Percentiles rank a stretch among this genome's conserved stretches.
phyloP scores from a whole-genome alignment of 2,888 invertebrate species.

The Trissonchulus sp. region DNA sequence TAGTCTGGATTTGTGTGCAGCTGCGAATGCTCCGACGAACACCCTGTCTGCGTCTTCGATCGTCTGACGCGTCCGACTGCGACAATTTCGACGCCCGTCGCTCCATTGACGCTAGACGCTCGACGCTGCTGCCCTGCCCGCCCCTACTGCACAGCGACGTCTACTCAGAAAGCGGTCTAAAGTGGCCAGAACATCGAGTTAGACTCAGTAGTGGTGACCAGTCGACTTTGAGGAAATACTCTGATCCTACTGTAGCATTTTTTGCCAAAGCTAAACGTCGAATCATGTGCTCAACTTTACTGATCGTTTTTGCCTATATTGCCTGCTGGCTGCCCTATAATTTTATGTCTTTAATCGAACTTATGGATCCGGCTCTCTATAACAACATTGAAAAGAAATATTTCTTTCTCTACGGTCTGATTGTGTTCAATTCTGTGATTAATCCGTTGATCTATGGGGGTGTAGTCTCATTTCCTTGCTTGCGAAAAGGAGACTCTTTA shows the following conservation, averaged over 20 bases:
- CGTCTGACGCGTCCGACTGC: background rate
- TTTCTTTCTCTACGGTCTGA: conserved; percentile 43
- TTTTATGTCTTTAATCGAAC: conserved; percentile 42
- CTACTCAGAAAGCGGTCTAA: conserved; percentile 1
- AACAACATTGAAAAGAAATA: conserved; percentile 16
- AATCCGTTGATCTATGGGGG: conserved; percentile 47
- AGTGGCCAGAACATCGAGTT: background rate
- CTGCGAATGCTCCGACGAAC: background rate
- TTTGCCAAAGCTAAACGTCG: conserved; percentile 15
- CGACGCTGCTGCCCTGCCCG: background rate
- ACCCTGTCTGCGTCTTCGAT: background rate
- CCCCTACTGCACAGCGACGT: background rate
- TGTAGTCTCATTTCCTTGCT: background rate
- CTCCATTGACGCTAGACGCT: background rate
- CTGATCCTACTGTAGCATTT: conserved; percentile 17
- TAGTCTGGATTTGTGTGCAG: background rate
- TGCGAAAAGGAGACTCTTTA: too few relatives aligned
- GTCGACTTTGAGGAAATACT: background rate
- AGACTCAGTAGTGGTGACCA: conserved; percentile 5
- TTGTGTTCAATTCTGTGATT: conserved; percentile 49
- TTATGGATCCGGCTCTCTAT: conserved; percentile 41
- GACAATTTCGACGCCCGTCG: background rate
- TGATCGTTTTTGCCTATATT: conserved; percentile 47
- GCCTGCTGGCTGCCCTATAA: conserved; percentile 51
- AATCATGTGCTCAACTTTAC: conserved; percentile 33